Base-by-base conservation (phyloP, 2,113 vertebrate genomes). In the Hemibagrus wyckioides region DNA sequence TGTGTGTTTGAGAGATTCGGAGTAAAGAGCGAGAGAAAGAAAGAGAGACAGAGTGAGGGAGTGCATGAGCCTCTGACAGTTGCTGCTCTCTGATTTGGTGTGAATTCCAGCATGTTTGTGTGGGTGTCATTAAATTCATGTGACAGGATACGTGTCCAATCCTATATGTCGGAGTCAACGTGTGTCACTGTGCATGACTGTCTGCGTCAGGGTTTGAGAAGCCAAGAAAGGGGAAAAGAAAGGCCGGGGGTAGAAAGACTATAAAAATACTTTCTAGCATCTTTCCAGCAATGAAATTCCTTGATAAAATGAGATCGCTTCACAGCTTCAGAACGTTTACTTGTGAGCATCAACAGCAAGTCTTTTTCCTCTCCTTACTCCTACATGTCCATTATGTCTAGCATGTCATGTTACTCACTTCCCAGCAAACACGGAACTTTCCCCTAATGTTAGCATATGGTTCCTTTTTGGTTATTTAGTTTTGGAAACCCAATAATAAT, bases 41-140 rank as follows among this genome's bases (percentile, higher is more conserved):
- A 71, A 54, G 71, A 54, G 36, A 63, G 80, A 67, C 76, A 91
- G 89, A 89, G 90, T 90, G 85, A 90, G 89, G 75, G 75, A 77
- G 59, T 88, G 56, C 63, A 52, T 69, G n/a, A 56, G 59, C 17
- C 63, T 61, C 52, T 76, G 65, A 19, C 81, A 83, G 81, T 81
- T 48, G 15, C 81, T 83, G 59, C 41, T n/a, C 81, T 83, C 81
- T 65, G 81, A 83, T 83, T 83, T 52, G 59, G 39, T 65, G 57
- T 83, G 54, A 50, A 83, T 83, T 83, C 81, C 81, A 63, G 81
- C 28, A 63, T 83, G 81, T 75, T 80, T 87, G 80, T 61, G 80
- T 83, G 86, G 67, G 80, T 75, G 65, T 75, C 81, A 83, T 83
- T 83, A 65, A 83, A 83, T 83, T 83, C 59, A 48, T 83, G 7